Base-by-base conservation (phyloP, 2,797 vertebrate genomes). In the Argentina silus region DNA sequence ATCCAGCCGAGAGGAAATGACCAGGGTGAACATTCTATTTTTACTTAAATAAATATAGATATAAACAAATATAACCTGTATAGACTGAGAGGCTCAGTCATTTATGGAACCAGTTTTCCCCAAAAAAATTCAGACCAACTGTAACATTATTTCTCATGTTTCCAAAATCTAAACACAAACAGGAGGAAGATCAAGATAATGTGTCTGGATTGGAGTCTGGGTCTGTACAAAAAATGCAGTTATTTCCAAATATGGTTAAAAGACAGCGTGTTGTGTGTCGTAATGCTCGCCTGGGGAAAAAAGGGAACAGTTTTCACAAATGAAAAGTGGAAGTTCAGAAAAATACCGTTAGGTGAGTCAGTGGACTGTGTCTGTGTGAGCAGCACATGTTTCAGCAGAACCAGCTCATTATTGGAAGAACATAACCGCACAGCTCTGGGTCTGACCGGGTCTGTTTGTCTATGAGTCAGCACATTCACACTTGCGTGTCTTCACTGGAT, bases 211-310 rank as follows among this genome's bases (percentile, higher is more conserved):
- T 56, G 48, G 51, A 51, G 17, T 45, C 47, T 47, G 50, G 56
- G 11, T 27, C 44, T 44, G 50, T 48, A 51, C 19, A 48, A 67
- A 61, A 19, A 59, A 59, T 67, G 43, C 15, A 8, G 44, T 59
- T 66, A 65, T 55, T 65, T 65, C 77, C 77, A 79, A 73, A 81
- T 74, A 84, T 66, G 70, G 82, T 57, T 67, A 74, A 77, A 75
- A 65, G 61, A 70, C 64, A 44, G 67, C 68, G 53, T 48, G 51
- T 73, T 66, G 53, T 48, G 51, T 73, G 67, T 61, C 45, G n/a
- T 14, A 64, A 65, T 61, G 55, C 23, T 51, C 36, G 44, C 11
- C 42, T 42, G 50, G 14, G 59, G 36, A 19, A 57, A 42, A 11
- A 9, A 12, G 7, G 23, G 19, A 14, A 70, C 43, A 21, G 53